Percentiles rank a stretch among this genome's conserved stretches.
These are phyloP conservation scores for Chaetophractus vellerosus DNA, from an alignment of 2,797 vertebrate genomes.

Conservation along the genomic window DNA sequence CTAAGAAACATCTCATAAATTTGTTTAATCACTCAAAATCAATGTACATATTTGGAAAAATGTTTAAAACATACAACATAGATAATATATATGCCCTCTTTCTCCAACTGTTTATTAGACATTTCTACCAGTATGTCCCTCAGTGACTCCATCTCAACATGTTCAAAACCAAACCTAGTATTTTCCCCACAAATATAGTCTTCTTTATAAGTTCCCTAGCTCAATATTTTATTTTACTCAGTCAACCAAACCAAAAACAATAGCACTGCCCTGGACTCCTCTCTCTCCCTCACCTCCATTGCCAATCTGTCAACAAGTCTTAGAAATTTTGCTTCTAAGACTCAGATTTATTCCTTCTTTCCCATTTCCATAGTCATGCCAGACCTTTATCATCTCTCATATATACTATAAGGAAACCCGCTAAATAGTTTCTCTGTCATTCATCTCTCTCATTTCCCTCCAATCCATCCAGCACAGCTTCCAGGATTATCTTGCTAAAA, in stretches of 20 bases:
- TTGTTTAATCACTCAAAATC: not conserved
- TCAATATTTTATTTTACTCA: not conserved
- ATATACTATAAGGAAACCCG: not conserved
- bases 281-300: not conserved
- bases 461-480: not conserved
- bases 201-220: not conserved
- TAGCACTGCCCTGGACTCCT: not conserved
- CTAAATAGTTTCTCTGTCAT: not conserved
- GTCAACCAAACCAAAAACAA: not conserved
- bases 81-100: not conserved
- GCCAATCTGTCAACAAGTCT: not conserved
- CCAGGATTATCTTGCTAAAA: constrained; percentile 19
- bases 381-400: not conserved
- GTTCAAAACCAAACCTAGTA: not conserved
- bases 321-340: not conserved
- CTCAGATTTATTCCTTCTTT: not conserved
- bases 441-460: constrained; percentile 15
- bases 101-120: not conserved
- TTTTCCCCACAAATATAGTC: not conserved
- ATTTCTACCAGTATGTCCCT: not conserved
- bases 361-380: not conserved
- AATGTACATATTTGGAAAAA: not conserved
- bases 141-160: not conserved
- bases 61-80: not conserved
- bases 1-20: constrained; percentile 5